phyloP scores from a whole-genome alignment of 1,140 invertebrate genomes.

The Cydia pomonella region DNA sequence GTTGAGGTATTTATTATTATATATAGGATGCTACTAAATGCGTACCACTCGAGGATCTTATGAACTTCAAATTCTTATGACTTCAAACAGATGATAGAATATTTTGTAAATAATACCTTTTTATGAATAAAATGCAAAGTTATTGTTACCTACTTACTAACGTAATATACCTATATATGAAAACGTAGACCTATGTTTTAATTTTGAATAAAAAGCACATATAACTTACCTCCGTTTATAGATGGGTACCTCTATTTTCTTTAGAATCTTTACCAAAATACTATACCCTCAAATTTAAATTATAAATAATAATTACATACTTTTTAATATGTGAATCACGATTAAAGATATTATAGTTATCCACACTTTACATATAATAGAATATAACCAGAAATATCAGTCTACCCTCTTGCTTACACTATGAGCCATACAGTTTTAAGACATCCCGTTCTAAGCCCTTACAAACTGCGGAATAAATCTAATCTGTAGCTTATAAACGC shows the following conservation, averaged over 20 bases:
- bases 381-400: not conserved
- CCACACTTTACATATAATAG: slow-evolving; percentile 1
- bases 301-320: slow-evolving; percentile 23
- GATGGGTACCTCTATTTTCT: not conserved
- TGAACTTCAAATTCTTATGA: slow-evolving; percentile 79
- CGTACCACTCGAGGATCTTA: slow-evolving; percentile 73
- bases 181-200: slow-evolving; percentile 19
- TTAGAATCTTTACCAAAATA: slow-evolving; percentile 28
- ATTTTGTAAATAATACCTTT: slow-evolving; percentile 75
- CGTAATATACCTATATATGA: slow-evolving; percentile 32
- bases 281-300: slow-evolving; percentile 6
- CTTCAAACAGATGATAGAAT: slow-evolving; percentile 70
- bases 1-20: slow-evolving; percentile 68
- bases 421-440: not conserved
- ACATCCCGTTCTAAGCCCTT: not conserved
- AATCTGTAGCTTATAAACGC: slow-evolving; percentile 68
- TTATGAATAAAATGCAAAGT: slow-evolving; percentile 61
- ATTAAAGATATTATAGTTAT: not conserved
- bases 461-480: slow-evolving; percentile 37
- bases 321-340: not conserved
- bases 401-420: slow-evolving; percentile 9
- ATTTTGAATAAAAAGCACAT: slow-evolving; percentile 8
- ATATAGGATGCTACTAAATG: slow-evolving; percentile 67
- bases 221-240: not conserved
- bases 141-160: slow-evolving; percentile 38